phyloP scores from a whole-genome alignment of 2,797 vertebrate genomes.

The Xerus rutilus region DNA sequence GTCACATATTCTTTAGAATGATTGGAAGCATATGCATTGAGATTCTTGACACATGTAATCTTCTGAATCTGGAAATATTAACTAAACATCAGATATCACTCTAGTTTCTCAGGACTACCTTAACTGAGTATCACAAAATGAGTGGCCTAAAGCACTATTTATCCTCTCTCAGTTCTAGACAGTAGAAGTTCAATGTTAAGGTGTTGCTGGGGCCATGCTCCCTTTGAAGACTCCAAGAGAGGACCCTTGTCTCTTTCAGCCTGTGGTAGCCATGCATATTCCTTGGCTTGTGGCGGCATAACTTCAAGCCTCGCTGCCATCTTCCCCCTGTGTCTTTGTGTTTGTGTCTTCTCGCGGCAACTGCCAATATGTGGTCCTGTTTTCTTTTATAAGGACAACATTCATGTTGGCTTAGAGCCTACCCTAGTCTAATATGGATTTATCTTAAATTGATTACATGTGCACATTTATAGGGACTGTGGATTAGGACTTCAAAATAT shows the following conservation, averaged over 20 bases:
- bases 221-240: background rate
- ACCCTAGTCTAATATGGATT: background rate
- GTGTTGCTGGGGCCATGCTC: background rate
- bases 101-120: background rate
- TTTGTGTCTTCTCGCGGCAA: background rate
- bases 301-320: background rate
- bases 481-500: background rate
- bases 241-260: background rate
- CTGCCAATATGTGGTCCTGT: background rate
- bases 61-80: background rate
- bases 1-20: background rate
- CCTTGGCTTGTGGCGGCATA: background rate
- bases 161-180: background rate
- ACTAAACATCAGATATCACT: background rate
- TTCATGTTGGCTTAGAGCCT: background rate
- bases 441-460: background rate
- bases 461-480: background rate
- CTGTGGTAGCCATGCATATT: background rate
- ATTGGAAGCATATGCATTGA: background rate
- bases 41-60: background rate
- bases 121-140: background rate
- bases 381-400: background rate
- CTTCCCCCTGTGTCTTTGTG: background rate
- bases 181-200: background rate
- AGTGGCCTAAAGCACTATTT: background rate